Conservation (phyloP, 2,113 vertebrate species). For the Brachyhypopomus occidentalis region DNA sequence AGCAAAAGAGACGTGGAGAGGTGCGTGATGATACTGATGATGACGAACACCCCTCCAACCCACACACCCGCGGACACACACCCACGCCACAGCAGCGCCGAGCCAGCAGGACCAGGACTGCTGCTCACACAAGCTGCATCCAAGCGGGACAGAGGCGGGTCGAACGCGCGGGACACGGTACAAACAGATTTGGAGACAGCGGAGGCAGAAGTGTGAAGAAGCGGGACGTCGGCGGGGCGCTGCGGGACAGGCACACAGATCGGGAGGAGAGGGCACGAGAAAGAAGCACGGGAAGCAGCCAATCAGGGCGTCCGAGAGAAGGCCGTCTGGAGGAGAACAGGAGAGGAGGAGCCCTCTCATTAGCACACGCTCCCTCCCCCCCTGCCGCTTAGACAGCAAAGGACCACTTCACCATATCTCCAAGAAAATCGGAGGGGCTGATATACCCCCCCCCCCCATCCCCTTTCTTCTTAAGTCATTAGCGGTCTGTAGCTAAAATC, state of each 20-base stretch:
- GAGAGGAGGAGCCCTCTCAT: conserved; percentile 26
- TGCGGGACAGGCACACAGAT: not conserved
- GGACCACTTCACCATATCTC: conserved; percentile 32
- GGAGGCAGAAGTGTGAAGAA: not conserved
- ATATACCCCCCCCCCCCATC: not conserved
- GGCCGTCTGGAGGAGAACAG: not conserved
- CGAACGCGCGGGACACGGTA: not conserved
- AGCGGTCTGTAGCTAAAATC: conserved; percentile 1
- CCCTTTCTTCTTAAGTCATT: conserved; percentile 45
- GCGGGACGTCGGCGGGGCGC: not conserved
- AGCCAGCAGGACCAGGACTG: not conserved
- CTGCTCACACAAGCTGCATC: not conserved
- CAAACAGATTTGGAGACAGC: not conserved
- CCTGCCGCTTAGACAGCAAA: conserved; percentile 28
- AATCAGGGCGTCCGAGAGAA: not conserved
- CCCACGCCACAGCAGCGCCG: not conserved
- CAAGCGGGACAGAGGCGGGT: not conserved
- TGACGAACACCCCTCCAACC: not conserved
- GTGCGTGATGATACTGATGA: conserved; percentile 22
- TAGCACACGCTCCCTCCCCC: conserved; percentile 26
- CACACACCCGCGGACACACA: not conserved
- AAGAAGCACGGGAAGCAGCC: not conserved
- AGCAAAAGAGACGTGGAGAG: not conserved
- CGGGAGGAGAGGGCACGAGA: not conserved
- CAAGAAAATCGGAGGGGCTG: conserved; percentile 36